These are phyloP conservation scores for Thaleichthys pacificus DNA, from an alignment of 2,797 vertebrate species.

Conservation along the genomic window DNA sequence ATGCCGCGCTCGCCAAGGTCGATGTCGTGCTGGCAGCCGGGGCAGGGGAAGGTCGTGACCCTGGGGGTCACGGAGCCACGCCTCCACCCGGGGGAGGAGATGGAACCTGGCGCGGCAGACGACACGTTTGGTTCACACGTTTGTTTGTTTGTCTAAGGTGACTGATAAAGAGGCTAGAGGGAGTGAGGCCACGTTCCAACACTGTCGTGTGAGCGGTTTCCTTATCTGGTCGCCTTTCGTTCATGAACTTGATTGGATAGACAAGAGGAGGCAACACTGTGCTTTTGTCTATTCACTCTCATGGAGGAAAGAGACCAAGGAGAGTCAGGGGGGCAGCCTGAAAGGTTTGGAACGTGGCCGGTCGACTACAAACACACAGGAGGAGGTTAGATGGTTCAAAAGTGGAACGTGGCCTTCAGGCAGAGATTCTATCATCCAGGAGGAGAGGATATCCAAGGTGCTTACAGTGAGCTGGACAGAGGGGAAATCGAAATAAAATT, in stretches of 20 bases:
- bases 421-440: conserved; percentile 41
- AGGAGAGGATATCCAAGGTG: conserved; percentile 45
- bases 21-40: conserved; percentile 91
- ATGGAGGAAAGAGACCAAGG: conserved; percentile 30
- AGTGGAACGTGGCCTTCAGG: conserved; percentile 44
- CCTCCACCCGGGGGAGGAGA: conserved; percentile 86
- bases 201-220: background rate
- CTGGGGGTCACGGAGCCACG: conserved; percentile 86
- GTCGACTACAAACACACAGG: conserved; percentile 29
- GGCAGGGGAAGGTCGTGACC: conserved; percentile 88
- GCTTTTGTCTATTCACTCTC: conserved; percentile 46
- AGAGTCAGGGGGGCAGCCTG: conserved; percentile 35
- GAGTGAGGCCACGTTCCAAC: conserved; percentile 30
- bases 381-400: conserved; percentile 41
- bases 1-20: conserved; percentile 96
- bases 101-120: conserved; percentile 66
- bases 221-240: conserved; percentile 49
- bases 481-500: conserved; percentile 10
- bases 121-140: no score
- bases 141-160: background rate
- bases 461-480: conserved; percentile 74
- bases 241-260: conserved; percentile 46
- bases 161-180: background rate
- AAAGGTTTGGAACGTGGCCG: conserved; percentile 35
- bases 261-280: conserved; percentile 17